Base-by-base conservation (phyloP, 2,113 vertebrate species). In the Setophaga petechia region DNA sequence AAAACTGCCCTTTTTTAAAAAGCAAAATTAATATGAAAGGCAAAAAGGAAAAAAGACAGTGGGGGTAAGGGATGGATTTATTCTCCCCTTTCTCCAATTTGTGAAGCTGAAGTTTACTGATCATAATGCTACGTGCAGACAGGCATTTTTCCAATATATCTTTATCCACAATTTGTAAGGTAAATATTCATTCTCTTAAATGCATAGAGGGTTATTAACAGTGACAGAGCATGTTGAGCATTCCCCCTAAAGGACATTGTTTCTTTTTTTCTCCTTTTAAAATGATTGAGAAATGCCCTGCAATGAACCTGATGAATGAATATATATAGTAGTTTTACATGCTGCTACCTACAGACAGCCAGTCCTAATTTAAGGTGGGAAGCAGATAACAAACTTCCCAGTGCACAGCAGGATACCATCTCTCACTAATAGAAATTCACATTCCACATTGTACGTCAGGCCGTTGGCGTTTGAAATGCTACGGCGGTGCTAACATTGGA, bases 341-440 rank as follows among this genome's bases (percentile, higher is more conserved):
- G 31, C 43, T 58, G 39, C 44, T 75, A 41, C 55, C 51, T 67
- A 35, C 5, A 66, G 93, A 55, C 16, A 93, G n/a, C 41, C 65
- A n/a, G 44, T 80, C 86, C 65, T 95, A 96, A 96, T 96, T 97
- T 96, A 85, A 94, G 69, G 93, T 78, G 62, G 81, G 88, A 91
- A 81, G 41, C 86, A 92, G 87, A 71, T 68, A 90, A 94, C 89
- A 91, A 94, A 95, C 81, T 90, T 93, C 4, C 5, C 57, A 74
- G 79, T 33, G 51, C 80, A 76, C 86, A 95, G 15, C 55, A 79
- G 77, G 96, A 91, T 93, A 71, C 18, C 33, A 88, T 93, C 93
- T 94, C 92, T 79, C 2, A 5, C 86, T 92, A 95, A 96, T 41
- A 87, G 83, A 92, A 96, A 96, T 97, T 89, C 76, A 61, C 74